phyloP scores from a whole-genome alignment of 2,113 vertebrate species.

The Tupaia chinensis region DNA sequence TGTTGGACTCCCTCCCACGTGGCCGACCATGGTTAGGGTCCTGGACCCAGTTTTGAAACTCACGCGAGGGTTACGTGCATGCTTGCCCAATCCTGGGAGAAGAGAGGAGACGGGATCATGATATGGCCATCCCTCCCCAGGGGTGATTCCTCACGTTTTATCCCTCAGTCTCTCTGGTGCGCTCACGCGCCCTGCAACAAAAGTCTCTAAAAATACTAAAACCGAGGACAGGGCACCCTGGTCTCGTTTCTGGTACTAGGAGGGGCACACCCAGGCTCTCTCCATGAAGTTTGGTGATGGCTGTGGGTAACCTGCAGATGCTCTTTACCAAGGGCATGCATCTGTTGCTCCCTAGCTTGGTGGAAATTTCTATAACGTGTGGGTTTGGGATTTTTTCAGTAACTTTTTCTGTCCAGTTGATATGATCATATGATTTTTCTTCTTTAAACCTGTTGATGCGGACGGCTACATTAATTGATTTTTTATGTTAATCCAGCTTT shows the following conservation, averaged over 20 bases:
- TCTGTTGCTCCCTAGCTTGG: not conserved
- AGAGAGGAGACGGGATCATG: no score
- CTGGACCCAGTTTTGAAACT: no score
- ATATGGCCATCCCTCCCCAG: no score
- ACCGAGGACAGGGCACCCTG: not conserved
- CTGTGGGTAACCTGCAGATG: not conserved
- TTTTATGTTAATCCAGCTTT: not conserved
- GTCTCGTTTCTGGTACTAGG: not conserved
- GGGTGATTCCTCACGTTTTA: no score
- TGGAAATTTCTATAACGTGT: not conserved
- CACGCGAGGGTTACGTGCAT: no score
- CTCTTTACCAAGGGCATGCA: not conserved
- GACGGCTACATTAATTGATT: not conserved
- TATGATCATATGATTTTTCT: not conserved
- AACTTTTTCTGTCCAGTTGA: not conserved
- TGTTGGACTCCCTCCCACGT: no score
- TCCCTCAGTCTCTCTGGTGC: no score
- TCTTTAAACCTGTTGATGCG: not conserved
- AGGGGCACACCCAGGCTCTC: not conserved
- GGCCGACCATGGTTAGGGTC: no score
- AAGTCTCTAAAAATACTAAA: no score
- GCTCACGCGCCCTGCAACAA: no score
- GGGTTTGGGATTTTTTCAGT: not conserved
- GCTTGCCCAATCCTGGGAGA: no score
- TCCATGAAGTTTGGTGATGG: not conserved